These are phyloP conservation scores for Rhodeus uyekii DNA, from an alignment of 2,797 vertebrate species.

Conservation along the genomic window DNA sequence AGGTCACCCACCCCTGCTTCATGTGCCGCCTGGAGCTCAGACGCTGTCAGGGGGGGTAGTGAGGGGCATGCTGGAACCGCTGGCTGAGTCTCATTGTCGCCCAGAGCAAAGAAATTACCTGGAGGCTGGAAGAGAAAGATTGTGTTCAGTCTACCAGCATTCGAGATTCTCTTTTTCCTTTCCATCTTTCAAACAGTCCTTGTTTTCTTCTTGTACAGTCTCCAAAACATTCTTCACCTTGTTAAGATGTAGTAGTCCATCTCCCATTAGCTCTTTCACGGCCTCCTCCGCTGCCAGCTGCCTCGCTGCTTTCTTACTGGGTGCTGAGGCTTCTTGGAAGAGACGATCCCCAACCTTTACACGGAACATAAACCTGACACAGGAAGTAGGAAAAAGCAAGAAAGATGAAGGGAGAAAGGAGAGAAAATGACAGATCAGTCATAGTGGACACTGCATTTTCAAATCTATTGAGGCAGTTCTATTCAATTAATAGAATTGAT, in stretches of 20 bases:
- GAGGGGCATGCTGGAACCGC: constrained; percentile 65
- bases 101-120: constrained; percentile 69
- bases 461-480: not conserved
- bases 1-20: constrained; percentile 87
- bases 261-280: constrained; percentile 86
- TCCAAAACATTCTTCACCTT: constrained; percentile 70
- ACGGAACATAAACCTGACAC: constrained; percentile 88
- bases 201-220: not conserved
- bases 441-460: not conserved
- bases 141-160: not conserved
- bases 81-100: constrained; percentile 53
- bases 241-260: constrained; percentile 77
- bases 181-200: not conserved
- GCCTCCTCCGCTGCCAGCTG: constrained; percentile 95
- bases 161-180: not conserved
- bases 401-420: constrained; percentile 6
- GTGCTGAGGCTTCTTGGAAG: constrained; percentile 87
- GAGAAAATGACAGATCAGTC: constrained; percentile 5
- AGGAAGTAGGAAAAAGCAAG: not conserved
- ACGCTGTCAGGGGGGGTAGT: constrained; percentile 70
- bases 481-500: not conserved
- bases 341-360: constrained; percentile 88
- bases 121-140: constrained; percentile 56
- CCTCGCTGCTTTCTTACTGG: constrained; percentile 94
- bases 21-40: constrained; percentile 80